phyloP scores from a whole-genome alignment of 2,888 invertebrate genomes.

The Troglohyphantes excavatus region DNA sequence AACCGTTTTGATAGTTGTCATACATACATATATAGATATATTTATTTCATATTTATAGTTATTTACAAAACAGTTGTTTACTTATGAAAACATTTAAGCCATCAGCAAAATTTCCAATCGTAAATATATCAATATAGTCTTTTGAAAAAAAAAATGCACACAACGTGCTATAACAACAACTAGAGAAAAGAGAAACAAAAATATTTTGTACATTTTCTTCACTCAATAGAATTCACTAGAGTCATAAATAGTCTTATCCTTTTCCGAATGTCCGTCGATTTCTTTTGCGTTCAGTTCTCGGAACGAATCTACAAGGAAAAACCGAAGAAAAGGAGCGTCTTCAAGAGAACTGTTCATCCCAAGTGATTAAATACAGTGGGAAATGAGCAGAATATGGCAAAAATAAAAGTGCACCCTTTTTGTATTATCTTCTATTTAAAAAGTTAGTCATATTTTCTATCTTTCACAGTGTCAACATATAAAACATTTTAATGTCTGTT shows the following conservation, averaged over 20 bases:
- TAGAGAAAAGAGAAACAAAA: conserved; percentile 54
- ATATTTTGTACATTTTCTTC: conserved; percentile 75
- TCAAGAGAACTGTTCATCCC: background rate
- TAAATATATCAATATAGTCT: conserved; percentile 61
- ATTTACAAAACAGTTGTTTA: conserved; percentile 76
- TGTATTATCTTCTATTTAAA: conserved; percentile 6
- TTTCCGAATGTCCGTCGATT: background rate
- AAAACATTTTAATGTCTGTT: too few relatives aligned
- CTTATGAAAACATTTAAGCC: conserved; percentile 66
- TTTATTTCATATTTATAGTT: conserved; percentile 71
- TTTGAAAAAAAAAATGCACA: conserved; percentile 57
- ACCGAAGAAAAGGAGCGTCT: background rate
- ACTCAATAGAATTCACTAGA: background rate
- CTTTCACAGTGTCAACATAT: background rate
- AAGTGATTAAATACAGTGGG: conserved; percentile 45
- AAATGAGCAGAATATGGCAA: conserved; percentile 63
- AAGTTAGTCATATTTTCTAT: background rate
- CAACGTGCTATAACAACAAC: conserved; percentile 70
- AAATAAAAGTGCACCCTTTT: conserved; percentile 48
- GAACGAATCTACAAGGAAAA: background rate
- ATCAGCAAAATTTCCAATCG: conserved; percentile 58
- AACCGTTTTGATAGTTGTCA: conserved; percentile 34
- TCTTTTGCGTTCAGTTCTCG: background rate
- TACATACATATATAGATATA: conserved; percentile 62
- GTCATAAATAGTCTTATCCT: too few relatives aligned